Percentiles rank a stretch among this genome's conserved stretches.
These are phyloP conservation scores for Megaceryle torquata DNA, from an alignment of 2,113 vertebrate species.

Conservation along the genomic window DNA sequence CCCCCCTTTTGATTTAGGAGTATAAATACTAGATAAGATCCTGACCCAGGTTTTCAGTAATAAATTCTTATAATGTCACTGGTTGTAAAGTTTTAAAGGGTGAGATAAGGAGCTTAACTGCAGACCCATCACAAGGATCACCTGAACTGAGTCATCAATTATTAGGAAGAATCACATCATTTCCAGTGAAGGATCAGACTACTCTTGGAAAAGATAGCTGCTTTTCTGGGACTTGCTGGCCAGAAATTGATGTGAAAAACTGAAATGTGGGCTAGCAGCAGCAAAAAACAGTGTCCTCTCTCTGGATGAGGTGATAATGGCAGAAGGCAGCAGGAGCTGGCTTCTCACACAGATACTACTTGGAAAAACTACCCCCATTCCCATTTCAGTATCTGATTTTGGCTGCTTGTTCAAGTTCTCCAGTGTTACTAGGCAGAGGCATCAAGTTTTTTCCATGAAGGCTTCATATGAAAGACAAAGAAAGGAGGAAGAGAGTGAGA, in stretches of 20 bases:
- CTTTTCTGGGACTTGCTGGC: background rate
- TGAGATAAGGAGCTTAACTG: background rate
- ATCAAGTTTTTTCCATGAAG: background rate
- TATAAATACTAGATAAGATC: background rate
- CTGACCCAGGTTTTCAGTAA: background rate
- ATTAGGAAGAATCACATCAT: rapidly evolving
- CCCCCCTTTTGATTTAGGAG: background rate
- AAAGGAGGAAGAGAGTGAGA: background rate
- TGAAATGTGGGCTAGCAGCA: background rate
- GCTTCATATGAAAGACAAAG: background rate
- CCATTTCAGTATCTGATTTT: background rate
- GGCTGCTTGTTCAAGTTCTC: background rate
- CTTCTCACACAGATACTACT: rapidly evolving
- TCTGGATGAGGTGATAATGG: background rate
- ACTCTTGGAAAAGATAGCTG: background rate
- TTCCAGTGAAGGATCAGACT: background rate
- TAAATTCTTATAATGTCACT: background rate
- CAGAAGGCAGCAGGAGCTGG: background rate
- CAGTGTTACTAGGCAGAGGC: background rate
- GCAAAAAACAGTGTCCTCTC: background rate
- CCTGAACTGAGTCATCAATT: background rate
- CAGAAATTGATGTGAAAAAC: background rate
- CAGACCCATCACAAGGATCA: background rate
- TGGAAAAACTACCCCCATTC: background rate
- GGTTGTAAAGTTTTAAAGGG: background rate